Conservation (phyloP, 2,113 vertebrate genomes). For the Eurystomus gularis region DNA sequence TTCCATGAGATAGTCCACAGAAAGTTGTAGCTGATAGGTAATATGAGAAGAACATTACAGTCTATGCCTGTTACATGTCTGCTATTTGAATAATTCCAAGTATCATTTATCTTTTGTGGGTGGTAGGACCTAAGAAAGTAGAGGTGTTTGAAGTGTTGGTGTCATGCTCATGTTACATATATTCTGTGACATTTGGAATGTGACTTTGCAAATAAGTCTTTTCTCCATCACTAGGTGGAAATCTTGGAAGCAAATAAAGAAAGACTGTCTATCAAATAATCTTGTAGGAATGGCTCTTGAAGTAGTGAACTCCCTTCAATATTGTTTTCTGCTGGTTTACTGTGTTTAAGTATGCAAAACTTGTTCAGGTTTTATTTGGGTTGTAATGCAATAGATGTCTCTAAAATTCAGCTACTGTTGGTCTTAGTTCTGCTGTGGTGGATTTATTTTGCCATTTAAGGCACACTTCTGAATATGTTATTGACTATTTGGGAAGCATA, state of each 20-base stretch:
- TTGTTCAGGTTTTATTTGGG: neutral
- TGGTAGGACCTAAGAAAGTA: neutral
- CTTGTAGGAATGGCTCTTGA: neutral
- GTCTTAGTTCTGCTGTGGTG: neutral
- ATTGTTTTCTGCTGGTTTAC: neutral
- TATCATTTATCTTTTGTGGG: neutral
- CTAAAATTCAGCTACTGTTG: neutral
- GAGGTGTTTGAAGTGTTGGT: neutral
- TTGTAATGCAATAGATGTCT: neutral
- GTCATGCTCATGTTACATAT: accelerated
- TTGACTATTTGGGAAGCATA: neutral
- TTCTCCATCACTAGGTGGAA: neutral
- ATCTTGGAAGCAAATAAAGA: neutral
- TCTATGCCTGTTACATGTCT: neutral
- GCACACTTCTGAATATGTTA: neutral
- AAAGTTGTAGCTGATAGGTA: neutral
- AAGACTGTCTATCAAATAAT: neutral
- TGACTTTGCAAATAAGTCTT: neutral
- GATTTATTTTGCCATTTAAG: neutral
- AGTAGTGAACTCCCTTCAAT: neutral
- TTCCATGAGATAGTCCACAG: neutral
- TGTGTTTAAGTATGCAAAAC: neutral
- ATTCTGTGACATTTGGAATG: neutral
- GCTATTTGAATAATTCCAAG: neutral
- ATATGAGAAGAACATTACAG: neutral